phyloP scores from a whole-genome alignment of 2,888 invertebrate species.

The Eupsilia transversa region DNA sequence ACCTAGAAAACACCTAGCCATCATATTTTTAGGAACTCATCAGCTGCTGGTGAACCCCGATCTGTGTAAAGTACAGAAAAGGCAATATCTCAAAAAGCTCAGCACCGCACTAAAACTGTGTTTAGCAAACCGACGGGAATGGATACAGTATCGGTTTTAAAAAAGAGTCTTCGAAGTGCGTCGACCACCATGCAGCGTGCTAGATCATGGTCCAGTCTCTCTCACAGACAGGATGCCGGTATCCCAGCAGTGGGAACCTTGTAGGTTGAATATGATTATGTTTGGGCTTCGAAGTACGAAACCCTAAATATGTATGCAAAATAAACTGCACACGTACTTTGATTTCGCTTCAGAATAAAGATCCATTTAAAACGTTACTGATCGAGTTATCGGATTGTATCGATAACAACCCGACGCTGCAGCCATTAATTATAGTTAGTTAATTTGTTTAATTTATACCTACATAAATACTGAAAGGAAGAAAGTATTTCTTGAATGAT shows the following conservation, averaged over 20 bases:
- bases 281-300: not conserved
- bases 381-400: constrained; percentile 18
- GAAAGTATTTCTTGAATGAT: not conserved
- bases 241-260: not conserved
- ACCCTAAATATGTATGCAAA: not conserved
- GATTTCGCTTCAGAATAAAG: not conserved
- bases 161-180: not conserved
- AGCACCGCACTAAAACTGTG: not conserved
- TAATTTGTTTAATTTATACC: not conserved
- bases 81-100: not conserved
- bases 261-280: not conserved
- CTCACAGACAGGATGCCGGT: not conserved
- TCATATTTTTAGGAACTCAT: not conserved
- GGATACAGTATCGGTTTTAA: not conserved
- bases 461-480: constrained; percentile 1
- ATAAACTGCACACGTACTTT: not conserved
- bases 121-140: not conserved
- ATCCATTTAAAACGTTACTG: not conserved
- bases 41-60: not conserved
- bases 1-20: not conserved
- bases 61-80: no score
- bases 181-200: not conserved
- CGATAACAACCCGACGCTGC: not conserved
- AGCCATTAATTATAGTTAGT: not conserved
- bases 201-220: not conserved